A percentile compares a stretch with the other conserved stretches of the same genome.
phyloP scores from a whole-genome alignment of 2,888 invertebrate species.

The Pterostichus niger region DNA sequence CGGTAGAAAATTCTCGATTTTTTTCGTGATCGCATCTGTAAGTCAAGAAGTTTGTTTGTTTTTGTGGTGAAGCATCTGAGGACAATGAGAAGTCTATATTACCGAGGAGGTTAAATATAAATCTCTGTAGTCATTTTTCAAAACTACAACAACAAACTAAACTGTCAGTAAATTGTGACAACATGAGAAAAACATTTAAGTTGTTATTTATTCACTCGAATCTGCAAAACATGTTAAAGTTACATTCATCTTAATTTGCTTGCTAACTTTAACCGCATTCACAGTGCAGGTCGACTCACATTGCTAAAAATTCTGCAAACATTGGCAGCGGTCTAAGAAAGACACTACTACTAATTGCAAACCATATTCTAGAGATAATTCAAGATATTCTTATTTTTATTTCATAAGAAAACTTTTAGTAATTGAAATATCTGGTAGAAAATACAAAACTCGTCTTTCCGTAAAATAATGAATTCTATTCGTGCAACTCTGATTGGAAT shows the following conservation, averaged over 20 bases:
- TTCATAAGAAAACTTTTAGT: no score
- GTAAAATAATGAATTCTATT: no score
- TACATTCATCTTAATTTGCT: slow-evolving; percentile 65
- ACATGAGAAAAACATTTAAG: slow-evolving; percentile 65
- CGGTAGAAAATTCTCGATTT: no score
- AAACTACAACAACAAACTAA: slow-evolving; percentile 61
- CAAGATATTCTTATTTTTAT: no score
- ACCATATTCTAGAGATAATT: no score
- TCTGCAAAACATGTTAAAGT: slow-evolving; percentile 65
- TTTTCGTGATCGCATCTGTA: no score
- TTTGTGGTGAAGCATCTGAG: background rate
- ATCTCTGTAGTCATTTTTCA: slow-evolving; percentile 52
- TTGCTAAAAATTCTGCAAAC: slow-evolving; percentile 17
- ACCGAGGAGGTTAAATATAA: slow-evolving; percentile 37
- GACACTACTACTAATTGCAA: no score
- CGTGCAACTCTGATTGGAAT: no score
- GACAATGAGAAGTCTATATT: slow-evolving; percentile 27
- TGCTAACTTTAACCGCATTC: slow-evolving; percentile 34
- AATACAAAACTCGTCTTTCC: no score
- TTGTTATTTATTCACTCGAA: slow-evolving; percentile 61
- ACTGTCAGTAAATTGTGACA: slow-evolving; percentile 65
- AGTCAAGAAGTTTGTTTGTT: background rate
- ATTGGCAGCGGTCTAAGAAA: background rate
- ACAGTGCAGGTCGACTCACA: background rate
- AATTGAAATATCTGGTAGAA: no score